Evolutionary conservation across 1,140 invertebrate genomes (phyloP).

Genomic region (Lycorma delicatula): DNA sequence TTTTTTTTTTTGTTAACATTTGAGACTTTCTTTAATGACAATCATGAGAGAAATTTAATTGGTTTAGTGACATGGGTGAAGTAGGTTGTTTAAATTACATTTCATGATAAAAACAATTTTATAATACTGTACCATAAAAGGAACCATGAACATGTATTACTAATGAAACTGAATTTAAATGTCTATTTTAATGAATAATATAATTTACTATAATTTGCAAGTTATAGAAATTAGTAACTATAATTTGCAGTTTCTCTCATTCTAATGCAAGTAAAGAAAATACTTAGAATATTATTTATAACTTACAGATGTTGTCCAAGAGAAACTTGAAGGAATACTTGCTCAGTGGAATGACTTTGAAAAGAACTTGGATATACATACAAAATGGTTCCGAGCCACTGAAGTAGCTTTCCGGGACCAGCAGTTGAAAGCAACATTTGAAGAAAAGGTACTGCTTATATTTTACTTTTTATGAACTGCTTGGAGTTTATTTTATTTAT

Average conservation of each 20-base stretch:
- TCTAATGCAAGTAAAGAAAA: not conserved
- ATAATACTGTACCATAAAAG: too few species aligned
- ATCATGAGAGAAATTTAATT: too few species aligned
- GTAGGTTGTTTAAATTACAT: too few species aligned
- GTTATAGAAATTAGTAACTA: not conserved
- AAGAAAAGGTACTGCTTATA: slow-evolving; percentile 62
- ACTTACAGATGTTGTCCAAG: slow-evolving; percentile 46
- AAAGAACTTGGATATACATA: slow-evolving; percentile 61
- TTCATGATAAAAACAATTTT: too few species aligned
- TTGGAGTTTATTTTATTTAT: too few species aligned
- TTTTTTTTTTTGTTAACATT: too few species aligned
- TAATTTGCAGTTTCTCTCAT: slow-evolving; percentile 8
- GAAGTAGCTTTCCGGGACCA: slow-evolving; percentile 80
- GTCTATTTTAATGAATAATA: not conserved
- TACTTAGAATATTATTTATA: too few species aligned
- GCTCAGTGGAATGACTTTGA: slow-evolving; percentile 86
- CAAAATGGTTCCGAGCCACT: slow-evolving; percentile 74
- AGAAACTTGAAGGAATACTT: slow-evolving; percentile 61
- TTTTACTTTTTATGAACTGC: too few species aligned
- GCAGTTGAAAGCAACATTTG: slow-evolving; percentile 65
- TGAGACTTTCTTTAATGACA: too few species aligned
- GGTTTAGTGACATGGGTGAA: too few species aligned
- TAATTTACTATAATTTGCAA: slow-evolving; percentile 5
- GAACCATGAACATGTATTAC: too few species aligned
- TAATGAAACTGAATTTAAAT: too few species aligned